These are phyloP conservation scores for Siniperca obscura DNA, from an alignment of 2,797 vertebrate species.

Conservation along the genomic window DNA sequence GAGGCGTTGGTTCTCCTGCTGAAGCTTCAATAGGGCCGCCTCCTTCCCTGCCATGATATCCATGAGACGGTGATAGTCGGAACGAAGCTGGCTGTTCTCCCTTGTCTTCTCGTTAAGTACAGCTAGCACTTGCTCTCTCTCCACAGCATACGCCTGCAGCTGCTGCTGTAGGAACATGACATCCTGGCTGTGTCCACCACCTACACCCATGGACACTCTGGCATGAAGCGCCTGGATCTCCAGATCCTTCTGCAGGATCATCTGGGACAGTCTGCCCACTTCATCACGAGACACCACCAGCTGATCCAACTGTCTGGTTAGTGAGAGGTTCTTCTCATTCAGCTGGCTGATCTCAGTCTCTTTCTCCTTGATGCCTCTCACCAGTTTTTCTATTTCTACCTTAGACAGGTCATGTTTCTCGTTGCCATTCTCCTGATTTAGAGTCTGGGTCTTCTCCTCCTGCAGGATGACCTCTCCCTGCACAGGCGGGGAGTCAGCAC, in stretches of 20 bases:
- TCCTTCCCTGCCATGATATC: slow-evolving; percentile 95
- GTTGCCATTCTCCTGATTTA: slow-evolving; percentile 92
- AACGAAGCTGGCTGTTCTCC: slow-evolving; percentile 95
- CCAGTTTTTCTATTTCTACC: slow-evolving; percentile 92
- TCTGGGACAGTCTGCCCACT: slow-evolving; percentile 92
- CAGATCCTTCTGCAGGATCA: slow-evolving; percentile 95
- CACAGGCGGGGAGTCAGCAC: slow-evolving; percentile 73
- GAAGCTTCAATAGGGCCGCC: slow-evolving; percentile 90
- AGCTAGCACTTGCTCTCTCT: slow-evolving; percentile 93
- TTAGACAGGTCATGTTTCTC: slow-evolving; percentile 99
- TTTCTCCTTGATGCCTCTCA: slow-evolving; percentile 96
- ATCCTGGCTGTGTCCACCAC: slow-evolving; percentile 86
- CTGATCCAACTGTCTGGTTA: slow-evolving; percentile 93
- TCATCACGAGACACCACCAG: slow-evolving; percentile 90
- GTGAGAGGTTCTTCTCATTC: slow-evolving; percentile 93
- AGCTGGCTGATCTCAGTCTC: slow-evolving; percentile 95
- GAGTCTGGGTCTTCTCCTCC: slow-evolving; percentile 91
- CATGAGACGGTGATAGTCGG: slow-evolving; percentile 94
- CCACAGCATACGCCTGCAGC: slow-evolving; percentile 90
- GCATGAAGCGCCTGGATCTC: slow-evolving; percentile 96
- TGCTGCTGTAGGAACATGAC: slow-evolving; percentile 94
- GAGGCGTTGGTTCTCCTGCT: slow-evolving; percentile 94
- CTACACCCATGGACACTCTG: slow-evolving; percentile 83
- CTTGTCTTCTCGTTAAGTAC: slow-evolving; percentile 96
- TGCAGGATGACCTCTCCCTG: slow-evolving; percentile 89